Base-by-base conservation (phyloP, 2,113 vertebrate species). In the Bungarus multicinctus region DNA sequence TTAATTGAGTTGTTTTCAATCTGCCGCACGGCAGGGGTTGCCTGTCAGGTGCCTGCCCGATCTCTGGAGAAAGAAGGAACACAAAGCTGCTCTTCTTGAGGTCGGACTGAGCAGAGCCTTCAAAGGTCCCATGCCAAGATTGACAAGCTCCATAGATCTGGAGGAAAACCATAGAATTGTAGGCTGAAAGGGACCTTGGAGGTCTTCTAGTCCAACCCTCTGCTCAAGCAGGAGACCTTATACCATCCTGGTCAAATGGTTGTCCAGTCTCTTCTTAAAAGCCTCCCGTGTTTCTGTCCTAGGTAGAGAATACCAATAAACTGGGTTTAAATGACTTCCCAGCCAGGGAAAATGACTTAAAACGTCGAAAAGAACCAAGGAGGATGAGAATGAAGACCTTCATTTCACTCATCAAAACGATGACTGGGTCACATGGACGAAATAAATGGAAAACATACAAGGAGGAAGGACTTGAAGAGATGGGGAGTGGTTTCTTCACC, bases 1-100 rank as follows among this genome's bases (percentile, higher is more conserved):
- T 74, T 93, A 52, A 85, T 95, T 93, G 91, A 0, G 12, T 91
- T 94, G 94, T 94, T 89, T 94, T 93, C 94, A 89, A 85, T 89
- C 94, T 60, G 5, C 43, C 81, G 87, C 89, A 0, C 23, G 3
- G 52, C 45, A 53, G 57, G 54, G 64, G 43, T 39, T 11, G 1
- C n/a, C 12, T 3, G 16, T 2, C 5, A 34, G 8, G 86, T 1
- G 4, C 54, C 23, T 43, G 4, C n/a, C 22, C 55, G 52, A 12
- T 74, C 12, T 45, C 7, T 16, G 8, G 14, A 81, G 60, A 55
- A 69, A 12, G 16, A 45, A 30, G 22, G 16, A 5, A 27, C 25
- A 1, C 0, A 7, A 43, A 27, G 20, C 27, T 60, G 53, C 90
- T 18, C 81, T 30, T 23, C 22, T 23, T 23, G 25, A 57, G 39